Evolutionary conservation across 2,113 vertebrate species (phyloP), one percentile per base, ranked within the genome.

Genomic region (Gadus chalcogrammus): DNA sequence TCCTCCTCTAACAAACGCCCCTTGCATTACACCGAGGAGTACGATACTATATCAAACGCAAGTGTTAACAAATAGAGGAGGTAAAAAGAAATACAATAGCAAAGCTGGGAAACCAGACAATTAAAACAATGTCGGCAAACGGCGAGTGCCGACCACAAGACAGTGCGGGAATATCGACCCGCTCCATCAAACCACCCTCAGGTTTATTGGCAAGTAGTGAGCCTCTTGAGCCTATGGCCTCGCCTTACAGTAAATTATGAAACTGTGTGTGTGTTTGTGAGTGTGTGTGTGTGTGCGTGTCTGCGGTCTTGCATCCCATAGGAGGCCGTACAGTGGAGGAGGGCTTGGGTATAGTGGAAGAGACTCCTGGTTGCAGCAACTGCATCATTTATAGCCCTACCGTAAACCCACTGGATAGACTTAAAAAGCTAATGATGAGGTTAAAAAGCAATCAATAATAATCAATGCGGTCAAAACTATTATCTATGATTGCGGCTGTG

Each of bases 181-280:
- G 74, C 63, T 80, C 83, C 81, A 85, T 88, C 84, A 88, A 82
- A 73, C 64, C 80, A 85, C 80, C 84, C 88, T 90, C 87, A 88
- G 83, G 81, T 85, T 85, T 88, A 90, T 88, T 87, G 88, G 73
- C 82, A 84, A 85, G 80, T 83, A 69, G 84, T 90, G 88, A 87
- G 82, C 82, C 71, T 81, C 71, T 80, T 20, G 73, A 73, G 72
- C 72, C 78, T 77, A 48, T 59, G 79, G 77, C 84, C 87, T 88
- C 82, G 81, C 70, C 71, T 71, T 74, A 75, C 68, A 73, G 65
- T 87, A 85, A 85, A 88, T 86, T 79, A 82, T 80, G 65, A 61
- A 71, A 31, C 12, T 1, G 0, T 1, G 9, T 63, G 48, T 76
- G 73, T 75, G 68, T 77, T 17, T 71, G 52, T 77, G 63, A 65